phyloP scores from a whole-genome alignment of 2,113 vertebrate genomes.

The Baryphthengus martii region DNA sequence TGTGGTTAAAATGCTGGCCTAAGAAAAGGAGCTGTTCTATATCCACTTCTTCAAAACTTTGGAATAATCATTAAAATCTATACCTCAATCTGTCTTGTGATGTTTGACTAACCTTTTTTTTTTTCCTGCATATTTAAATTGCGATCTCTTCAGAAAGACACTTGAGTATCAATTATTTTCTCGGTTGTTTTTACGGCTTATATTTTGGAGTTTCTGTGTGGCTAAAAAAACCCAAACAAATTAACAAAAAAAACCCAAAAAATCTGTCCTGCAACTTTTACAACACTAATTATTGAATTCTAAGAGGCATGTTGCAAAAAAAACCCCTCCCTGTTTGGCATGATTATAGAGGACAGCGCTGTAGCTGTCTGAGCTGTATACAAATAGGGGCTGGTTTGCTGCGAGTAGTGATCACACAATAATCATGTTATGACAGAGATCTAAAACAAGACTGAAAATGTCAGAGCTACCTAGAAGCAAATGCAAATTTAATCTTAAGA shows the following conservation, averaged over 20 bases:
- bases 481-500: constrained; percentile 55
- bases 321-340: not conserved
- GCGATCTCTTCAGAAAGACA: not conserved
- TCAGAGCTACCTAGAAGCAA: constrained; percentile 35
- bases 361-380: not conserved
- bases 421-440: constrained; percentile 2
- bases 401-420: not conserved
- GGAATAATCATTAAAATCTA: not conserved
- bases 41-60: not conserved
- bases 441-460: constrained; percentile 35
- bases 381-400: not conserved
- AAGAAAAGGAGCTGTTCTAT: not conserved
- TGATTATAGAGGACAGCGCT: not conserved
- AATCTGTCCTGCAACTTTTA: not conserved
- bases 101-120: not conserved
- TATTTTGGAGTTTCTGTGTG: not conserved
- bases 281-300: not conserved
- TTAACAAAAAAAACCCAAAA: not conserved
- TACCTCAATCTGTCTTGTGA: not conserved
- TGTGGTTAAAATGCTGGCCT: not conserved
- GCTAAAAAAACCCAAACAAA: not conserved
- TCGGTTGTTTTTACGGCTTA: not conserved
- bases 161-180: not conserved
- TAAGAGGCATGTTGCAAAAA: not conserved
- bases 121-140: not conserved